These are phyloP conservation scores for Colossoma macropomum DNA, from an alignment of 2,113 vertebrate species.

Conservation along the genomic window DNA sequence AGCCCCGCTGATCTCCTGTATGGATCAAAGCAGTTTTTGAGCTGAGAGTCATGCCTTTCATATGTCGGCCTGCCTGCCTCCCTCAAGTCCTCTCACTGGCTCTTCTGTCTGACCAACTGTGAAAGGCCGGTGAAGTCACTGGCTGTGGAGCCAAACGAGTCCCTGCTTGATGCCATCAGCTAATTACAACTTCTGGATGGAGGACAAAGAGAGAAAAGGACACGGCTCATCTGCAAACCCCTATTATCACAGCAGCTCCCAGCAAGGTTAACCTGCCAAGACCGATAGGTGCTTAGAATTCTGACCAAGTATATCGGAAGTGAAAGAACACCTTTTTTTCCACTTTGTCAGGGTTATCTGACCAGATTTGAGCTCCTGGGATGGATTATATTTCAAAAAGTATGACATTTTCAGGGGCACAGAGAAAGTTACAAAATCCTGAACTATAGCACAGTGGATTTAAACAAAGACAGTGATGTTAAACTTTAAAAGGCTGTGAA, in stretches of 20 bases:
- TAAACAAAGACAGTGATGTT: not conserved
- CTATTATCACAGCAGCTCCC: conserved; percentile 6
- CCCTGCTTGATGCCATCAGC: conserved; percentile 12
- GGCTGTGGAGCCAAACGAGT: not conserved
- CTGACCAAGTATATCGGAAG: not conserved
- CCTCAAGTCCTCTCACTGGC: not conserved
- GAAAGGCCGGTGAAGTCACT: not conserved
- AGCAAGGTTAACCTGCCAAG: conserved; percentile 7
- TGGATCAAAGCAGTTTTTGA: conserved; percentile 24
- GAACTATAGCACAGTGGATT: not conserved
- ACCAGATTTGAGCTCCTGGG: not conserved
- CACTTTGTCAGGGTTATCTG: not conserved
- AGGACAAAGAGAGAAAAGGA: not conserved
- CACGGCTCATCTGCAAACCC: conserved; percentile 16
- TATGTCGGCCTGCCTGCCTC: conserved; percentile 8
- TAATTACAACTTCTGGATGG: not conserved
- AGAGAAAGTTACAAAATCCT: not conserved
- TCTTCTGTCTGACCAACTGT: not conserved
- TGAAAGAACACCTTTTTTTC: not conserved
- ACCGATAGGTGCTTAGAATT: conserved; percentile 7
- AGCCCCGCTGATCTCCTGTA: conserved; percentile 5
- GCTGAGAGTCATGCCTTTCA: conserved; percentile 14
- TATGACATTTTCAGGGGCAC: not conserved
- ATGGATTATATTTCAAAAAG: not conserved
- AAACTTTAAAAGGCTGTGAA: not conserved